Percentiles rank a stretch among this genome's conserved stretches.
phyloP scores from a whole-genome alignment of 1,140 invertebrate species.

The Panulirus ornatus region DNA sequence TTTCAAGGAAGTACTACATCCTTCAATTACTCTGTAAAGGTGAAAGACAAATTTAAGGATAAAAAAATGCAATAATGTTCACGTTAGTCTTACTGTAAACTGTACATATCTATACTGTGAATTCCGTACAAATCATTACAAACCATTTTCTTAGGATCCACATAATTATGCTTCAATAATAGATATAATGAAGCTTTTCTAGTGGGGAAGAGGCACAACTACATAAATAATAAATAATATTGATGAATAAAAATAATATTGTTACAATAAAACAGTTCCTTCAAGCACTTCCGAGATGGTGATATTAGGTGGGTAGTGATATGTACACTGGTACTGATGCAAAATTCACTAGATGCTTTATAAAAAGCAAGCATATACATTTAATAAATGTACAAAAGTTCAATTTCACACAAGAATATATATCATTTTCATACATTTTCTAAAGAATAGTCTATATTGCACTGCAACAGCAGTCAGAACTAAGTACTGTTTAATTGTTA shows the following conservation, averaged over 20 bases:
- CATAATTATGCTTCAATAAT: constrained; percentile 39
- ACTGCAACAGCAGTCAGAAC: no score
- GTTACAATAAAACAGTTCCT: constrained; percentile 70
- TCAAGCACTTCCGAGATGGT: constrained; percentile 38
- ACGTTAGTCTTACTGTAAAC: constrained; percentile 65
- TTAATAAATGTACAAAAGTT: no score
- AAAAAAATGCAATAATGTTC: not conserved
- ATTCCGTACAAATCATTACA: constrained; percentile 72
- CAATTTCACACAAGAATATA: no score
- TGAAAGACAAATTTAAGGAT: not conserved
- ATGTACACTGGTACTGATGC: not conserved
- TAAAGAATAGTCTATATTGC: no score
- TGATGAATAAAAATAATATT: constrained; percentile 27
- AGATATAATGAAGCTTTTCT: constrained; percentile 26
- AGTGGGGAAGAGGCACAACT: constrained; percentile 38
- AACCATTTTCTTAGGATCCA: constrained; percentile 38
- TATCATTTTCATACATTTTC: no score
- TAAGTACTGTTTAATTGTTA: no score
- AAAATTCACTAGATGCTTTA: no score
- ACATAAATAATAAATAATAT: constrained; percentile 58
- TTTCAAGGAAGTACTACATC: not conserved
- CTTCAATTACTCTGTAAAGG: no score
- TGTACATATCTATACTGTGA: constrained; percentile 71
- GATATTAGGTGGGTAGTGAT: not conserved
- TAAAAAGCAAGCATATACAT: no score